These are phyloP conservation scores for Caenorhabditis imperialis DNA, from an alignment of 2,888 invertebrate genomes.

Conservation along the genomic window DNA sequence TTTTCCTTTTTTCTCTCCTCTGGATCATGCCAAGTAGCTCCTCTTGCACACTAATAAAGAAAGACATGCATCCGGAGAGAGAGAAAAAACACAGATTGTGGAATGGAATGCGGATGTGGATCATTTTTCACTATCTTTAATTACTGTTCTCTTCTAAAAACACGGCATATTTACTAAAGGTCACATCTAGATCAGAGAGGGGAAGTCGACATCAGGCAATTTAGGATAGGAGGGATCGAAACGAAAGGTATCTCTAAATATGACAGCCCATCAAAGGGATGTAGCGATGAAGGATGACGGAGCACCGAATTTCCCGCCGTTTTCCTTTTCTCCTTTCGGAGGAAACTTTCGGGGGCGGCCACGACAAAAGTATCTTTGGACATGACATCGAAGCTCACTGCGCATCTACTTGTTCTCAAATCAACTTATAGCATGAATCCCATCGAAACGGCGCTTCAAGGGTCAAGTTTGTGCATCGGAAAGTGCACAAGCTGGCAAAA, in stretches of 20 bases:
- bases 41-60: slow-evolving; percentile 40
- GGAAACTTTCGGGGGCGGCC: slow-evolving; percentile 22
- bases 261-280: too few species aligned
- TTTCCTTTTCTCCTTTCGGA: slow-evolving; percentile 17
- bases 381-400: slow-evolving; percentile 44
- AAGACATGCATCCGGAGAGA: slow-evolving; percentile 24
- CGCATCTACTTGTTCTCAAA: slow-evolving; percentile 47
- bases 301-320: slow-evolving; percentile 29
- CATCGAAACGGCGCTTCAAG: slow-evolving; percentile 16
- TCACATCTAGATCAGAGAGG: too few species aligned
- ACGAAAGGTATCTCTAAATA: too few species aligned
- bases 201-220: too few species aligned
- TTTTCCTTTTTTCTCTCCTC: slow-evolving; percentile 31
- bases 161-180: too few species aligned
- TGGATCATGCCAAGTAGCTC: slow-evolving; percentile 32
- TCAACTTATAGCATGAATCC: slow-evolving; percentile 48
- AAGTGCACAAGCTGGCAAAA: not conserved
- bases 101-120: too few species aligned
- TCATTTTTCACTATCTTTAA: too few species aligned
- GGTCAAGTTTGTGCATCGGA: slow-evolving; percentile 3
- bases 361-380: slow-evolving; percentile 34
- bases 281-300: not conserved
- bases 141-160: too few species aligned
- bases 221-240: too few species aligned
- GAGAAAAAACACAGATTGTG: slow-evolving; percentile 2